Conservation (phyloP, 2,797 vertebrate species). For the Momotus momota region DNA sequence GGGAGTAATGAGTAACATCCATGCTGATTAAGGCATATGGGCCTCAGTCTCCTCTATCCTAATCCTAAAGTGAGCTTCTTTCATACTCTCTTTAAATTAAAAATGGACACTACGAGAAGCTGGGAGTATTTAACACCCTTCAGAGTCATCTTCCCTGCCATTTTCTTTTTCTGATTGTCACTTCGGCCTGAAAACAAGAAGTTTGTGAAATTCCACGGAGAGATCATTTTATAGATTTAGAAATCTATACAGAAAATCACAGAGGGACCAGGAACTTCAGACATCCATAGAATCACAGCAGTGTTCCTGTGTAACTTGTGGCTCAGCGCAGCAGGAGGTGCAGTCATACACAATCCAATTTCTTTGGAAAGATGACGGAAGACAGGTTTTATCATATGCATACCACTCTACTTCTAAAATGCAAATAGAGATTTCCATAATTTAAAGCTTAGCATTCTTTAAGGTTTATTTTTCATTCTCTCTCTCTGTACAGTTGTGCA, state of each 20-base stretch:
- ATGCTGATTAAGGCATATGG: not conserved
- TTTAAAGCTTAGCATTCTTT: conserved; percentile 42
- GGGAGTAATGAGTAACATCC: not conserved
- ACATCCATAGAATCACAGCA: not conserved
- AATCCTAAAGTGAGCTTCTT: not conserved
- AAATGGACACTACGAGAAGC: not conserved
- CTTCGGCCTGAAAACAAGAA: not conserved
- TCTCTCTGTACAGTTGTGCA: not conserved
- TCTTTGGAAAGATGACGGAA: conserved; percentile 30
- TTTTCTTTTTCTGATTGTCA: not conserved
- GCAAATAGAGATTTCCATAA: conserved; percentile 59
- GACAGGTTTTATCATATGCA: not conserved
- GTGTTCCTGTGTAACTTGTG: not conserved
- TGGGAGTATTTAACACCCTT: not conserved
- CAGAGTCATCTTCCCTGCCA: not conserved
- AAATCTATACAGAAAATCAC: not conserved
- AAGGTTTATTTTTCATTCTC: conserved; percentile 46
- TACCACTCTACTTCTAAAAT: conserved; percentile 53
- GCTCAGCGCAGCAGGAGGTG: not conserved
- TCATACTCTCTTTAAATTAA: not conserved
- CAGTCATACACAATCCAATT: not conserved
- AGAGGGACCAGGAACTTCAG: not conserved
- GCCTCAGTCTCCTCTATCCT: not conserved
- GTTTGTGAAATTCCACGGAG: not conserved
- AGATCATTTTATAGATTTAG: conserved; percentile 5